Base-by-base conservation (phyloP, 2,797 vertebrate genomes). In the Tapera naevia region DNA sequence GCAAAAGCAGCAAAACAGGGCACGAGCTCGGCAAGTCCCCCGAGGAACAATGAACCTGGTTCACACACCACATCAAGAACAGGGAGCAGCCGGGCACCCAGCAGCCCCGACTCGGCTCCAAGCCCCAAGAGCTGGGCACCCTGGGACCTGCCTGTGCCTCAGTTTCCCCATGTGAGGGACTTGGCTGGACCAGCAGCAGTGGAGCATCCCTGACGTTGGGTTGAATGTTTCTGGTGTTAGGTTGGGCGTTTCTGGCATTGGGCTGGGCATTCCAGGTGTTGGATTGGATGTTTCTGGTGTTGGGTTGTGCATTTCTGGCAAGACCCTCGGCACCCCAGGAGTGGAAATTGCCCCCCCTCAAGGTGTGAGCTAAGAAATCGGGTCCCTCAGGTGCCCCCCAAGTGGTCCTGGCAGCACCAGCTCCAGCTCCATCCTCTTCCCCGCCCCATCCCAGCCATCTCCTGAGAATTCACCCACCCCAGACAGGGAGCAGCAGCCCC, bases 11-110 rank as follows among this genome's bases (percentile, higher is more conserved):
- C 45, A 48, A 65, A 56, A 28, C 2, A 1, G 41, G 73, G 72
- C 73, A 74, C 13, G 8, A 51, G 61, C 72, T 76, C 66, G 17
- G 61, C 19, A 6, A 23, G 23, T 6, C 18, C 43, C 67, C 7
- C 27, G 33, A 1, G 41, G 57, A 61, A 57, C 19, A 4, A 10
- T 1, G 9, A 41, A 21, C 4, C 0, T 1, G 10, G 48, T 30
- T 25, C 46, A 1, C 32, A 4, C 13, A 13, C 13, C 30, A 17
- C 1, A 2, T 33, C 18, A 3, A 32, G 45, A 69, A 5, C 13
- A 2, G 22, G n/a, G 46, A 48, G 61, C 51, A 18, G 18, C n/a
- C 8, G 3, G 17, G 30, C 11, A 1, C 74, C 61, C 54, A 7
- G 25, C 21, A 21, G 10, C 32, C 37, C 27, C 4, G 1, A 54